A percentile compares a stretch with the other conserved stretches of the same genome.
Conservation (phyloP, 2,113 vertebrate genomes). For the Callopanchax toddi region DNA sequence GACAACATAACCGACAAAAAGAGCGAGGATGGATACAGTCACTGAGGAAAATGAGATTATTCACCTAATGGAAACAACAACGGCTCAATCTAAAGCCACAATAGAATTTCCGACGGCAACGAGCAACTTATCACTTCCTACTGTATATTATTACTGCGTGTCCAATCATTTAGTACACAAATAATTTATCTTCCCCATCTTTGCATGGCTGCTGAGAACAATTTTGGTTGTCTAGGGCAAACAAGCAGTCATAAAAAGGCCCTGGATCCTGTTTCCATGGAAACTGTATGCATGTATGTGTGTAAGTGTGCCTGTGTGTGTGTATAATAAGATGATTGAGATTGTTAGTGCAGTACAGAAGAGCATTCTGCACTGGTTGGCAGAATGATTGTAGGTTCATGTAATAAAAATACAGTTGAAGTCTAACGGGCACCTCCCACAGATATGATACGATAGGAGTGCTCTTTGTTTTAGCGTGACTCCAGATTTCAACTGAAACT, state of each 20-base stretch:
- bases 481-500: constrained; percentile 1
- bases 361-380: constrained; percentile 44
- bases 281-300: constrained; percentile 69
- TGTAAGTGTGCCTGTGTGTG: constrained; percentile 32
- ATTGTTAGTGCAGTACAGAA: constrained; percentile 57
- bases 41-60: constrained; percentile 7
- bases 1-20: constrained; percentile 14
- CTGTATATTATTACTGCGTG: not conserved
- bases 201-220: constrained; percentile 60
- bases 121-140: constrained; percentile 16
- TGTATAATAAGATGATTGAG: constrained; percentile 71
- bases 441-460: constrained; percentile 17
- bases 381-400: constrained; percentile 49
- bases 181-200: constrained; percentile 59
- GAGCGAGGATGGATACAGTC: not conserved
- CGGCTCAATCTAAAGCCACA: constrained; percentile 2
- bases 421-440: constrained; percentile 20
- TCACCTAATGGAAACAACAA: constrained; percentile 13
- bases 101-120: constrained; percentile 12
- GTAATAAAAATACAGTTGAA: constrained; percentile 28
- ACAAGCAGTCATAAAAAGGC: constrained; percentile 75
- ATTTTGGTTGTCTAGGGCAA: constrained; percentile 71
- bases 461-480: constrained; percentile 12
- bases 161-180: constrained; percentile 47
- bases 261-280: constrained; percentile 81